Evolutionary conservation across 1,140 invertebrate genomes (phyloP), one percentile per base, ranked within the genome.

Genomic region (Heliconius melpomene): DNA sequence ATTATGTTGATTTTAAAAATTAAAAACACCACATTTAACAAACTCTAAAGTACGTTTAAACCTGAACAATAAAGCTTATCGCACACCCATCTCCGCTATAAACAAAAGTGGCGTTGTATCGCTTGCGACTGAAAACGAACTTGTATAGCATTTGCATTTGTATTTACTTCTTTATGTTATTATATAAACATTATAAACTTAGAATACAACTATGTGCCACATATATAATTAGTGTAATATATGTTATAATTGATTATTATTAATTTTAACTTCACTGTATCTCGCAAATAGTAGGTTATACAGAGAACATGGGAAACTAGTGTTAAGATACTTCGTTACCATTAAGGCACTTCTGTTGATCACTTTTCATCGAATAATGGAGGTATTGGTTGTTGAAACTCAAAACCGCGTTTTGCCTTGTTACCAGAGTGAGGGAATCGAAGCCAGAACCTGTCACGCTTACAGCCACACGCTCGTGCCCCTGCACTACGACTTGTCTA

Each of bases 121-220:
- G 60, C 82, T 78, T 76, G 83, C 81, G 78, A 78, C 82, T 80
- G 75, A 84, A 78, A 72, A 79, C 79, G 75, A 57, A 36, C 71
- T 86, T 81, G 82, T 83, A 80, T 81, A 74, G 75, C 80, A 85
- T 84, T 84, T 83, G 79, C 75, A 84, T 82, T 84, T 79, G 74
- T 80, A 84, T 79, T 80, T 78, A 66, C 60, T 66, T 66, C 60
- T 66, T 66, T 29, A 29, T 66, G 13, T 66, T 16, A 66, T 29
- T 66, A 66, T 66, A 66, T 29, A 66, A 9, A 26, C 2, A 29
- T 26, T 66, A 26, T 66, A 29, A 66, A 66, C 13, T 26, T 23
- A 66, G 11, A 29, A 66, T 29, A 66, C n/a, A 3, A 29, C 2
- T 3, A 29, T 66, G 11, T 26, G 13, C 60, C 13, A 29, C 1